These are phyloP conservation scores for Rutpela maculata DNA, from an alignment of 2,888 invertebrate species.

Conservation along the genomic window DNA sequence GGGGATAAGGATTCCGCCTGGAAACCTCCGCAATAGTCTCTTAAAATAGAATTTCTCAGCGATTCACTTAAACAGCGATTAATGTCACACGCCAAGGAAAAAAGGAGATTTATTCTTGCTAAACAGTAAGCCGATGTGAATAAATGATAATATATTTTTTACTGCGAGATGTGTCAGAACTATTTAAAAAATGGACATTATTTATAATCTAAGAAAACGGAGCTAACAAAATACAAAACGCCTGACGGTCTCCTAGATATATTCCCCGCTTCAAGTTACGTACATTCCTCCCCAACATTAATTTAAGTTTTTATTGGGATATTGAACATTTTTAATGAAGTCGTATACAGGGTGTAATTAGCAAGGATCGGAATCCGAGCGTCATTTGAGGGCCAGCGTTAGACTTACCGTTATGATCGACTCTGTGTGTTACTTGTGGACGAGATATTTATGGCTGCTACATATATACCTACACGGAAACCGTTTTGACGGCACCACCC, in stretches of 20 bases:
- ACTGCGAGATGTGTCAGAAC: not conserved
- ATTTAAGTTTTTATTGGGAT: no score
- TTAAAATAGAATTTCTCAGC: not conserved
- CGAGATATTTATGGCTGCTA: no score
- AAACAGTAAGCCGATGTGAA: not conserved
- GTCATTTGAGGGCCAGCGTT: no score
- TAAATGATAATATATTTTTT: not conserved
- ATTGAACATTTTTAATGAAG: no score
- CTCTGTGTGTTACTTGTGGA: no score
- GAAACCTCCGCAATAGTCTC: not conserved
- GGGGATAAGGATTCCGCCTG: not conserved
- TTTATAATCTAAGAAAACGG: not conserved
- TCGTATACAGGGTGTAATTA: no score
- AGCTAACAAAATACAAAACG: not conserved
- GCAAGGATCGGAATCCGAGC: no score
- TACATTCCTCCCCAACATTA: no score
- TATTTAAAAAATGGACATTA: not conserved
- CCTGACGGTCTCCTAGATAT: not conserved
- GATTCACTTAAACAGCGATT: not conserved
- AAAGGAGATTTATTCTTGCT: not conserved
- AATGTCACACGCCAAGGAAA: not conserved
- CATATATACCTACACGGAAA: no score
- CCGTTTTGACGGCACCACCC: no score
- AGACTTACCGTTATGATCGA: no score
- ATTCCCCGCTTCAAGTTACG: no score